Base-by-base conservation (phyloP, 2,113 vertebrate species). In the Seriola dumerili region DNA sequence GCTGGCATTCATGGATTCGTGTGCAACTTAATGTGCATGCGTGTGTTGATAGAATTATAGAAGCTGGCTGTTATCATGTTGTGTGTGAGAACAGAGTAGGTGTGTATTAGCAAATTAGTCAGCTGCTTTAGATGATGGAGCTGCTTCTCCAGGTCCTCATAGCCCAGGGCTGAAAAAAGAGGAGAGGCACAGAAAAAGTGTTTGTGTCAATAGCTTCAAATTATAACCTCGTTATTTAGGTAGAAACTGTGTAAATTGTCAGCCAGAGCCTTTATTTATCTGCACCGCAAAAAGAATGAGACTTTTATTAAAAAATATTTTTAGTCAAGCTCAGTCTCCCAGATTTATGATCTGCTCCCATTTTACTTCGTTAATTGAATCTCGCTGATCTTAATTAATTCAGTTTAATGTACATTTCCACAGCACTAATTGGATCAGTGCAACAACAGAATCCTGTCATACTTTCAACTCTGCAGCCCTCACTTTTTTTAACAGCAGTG, bases 41-140 rank as follows among this genome's bases (percentile, higher is more conserved):
- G 61, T 72, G 40, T 69, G 38, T 61, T 69, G 67, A 40, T 58
- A 29, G n/a, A 2, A 50, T 40, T 62, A 34, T 5, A 66, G 55
- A 17, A 25, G 25, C 8, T 34, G 58, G 25, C 59, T 69, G 14
- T 52, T 67, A 70, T 67, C 40, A 11, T 36, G 32, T 66, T 77
- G 50, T 74, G 62, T 76, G 62, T 48, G 34, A 75, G 52, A 59
- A 59, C 14, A 54, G 65, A 16, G 7, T 50, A 80, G 50, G 55
- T 68, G 32, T 64, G 38, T 67, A 42, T 73, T 68, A 57, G 21
- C 8, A 23, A 68, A 74, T 55, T 13, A 68, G 42, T 54, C 61
- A 40, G 16, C 54, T 52, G 38, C 63, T 61, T 54, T 42, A 54
- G 21, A 68, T 13, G 70, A 59, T 19, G 23, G 14, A 66, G 32